Base-by-base conservation (phyloP, 2,113 vertebrate genomes). In the Leptobrachium leishanense region DNA sequence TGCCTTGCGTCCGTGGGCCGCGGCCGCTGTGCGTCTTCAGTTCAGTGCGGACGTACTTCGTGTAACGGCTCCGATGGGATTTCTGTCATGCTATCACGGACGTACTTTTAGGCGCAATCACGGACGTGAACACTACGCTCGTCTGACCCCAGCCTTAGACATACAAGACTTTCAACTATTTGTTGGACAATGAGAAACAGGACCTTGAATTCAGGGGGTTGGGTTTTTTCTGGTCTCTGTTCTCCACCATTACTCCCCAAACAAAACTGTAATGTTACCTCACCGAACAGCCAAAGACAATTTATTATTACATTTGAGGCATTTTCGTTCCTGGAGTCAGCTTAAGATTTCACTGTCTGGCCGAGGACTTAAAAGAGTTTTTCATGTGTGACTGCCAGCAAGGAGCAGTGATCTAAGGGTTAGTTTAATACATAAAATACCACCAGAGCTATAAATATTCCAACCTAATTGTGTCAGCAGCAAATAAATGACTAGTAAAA, bases 241-340 rank as follows among this genome's bases (percentile, higher is more conserved):
- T 53, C 68, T 53, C 43, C 42, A 46, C 59, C 41, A 67, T 71
- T 11, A 44, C 64, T 46, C 43, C 71, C 76, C 76, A 78, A 78
- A 71, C 20, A 78, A 44, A 78, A 78, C 43, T 71, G 20, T 20
- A 78, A 55, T 67, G 59, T 42, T 71, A 72, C 43, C 39, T 7
- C 43, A 63, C 55, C 5, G 31, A 53, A 65, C 68, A 43, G 76
- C 76, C 76, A 78, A 78, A 78, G 68, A 64, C 76, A 78, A 78
- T 64, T 78, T 43, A 72, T 78, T 78, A 78, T 64, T 71, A 50
- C 43, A 63, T 63, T 77, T 70, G 7, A 50, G 50, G 20, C 62
- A 63, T 77, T 77, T 50, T 78, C 71, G 68, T 68, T 78, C 43
- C 76, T 78, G 68, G 76, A 78, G 57, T 70, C 55, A 13, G 76